A percentile compares a stretch with the other conserved stretches of the same genome.
These are phyloP conservation scores for Lordiphosa stackelbergi DNA, from an alignment of 1,140 invertebrate genomes.

Conservation along the genomic window DNA sequence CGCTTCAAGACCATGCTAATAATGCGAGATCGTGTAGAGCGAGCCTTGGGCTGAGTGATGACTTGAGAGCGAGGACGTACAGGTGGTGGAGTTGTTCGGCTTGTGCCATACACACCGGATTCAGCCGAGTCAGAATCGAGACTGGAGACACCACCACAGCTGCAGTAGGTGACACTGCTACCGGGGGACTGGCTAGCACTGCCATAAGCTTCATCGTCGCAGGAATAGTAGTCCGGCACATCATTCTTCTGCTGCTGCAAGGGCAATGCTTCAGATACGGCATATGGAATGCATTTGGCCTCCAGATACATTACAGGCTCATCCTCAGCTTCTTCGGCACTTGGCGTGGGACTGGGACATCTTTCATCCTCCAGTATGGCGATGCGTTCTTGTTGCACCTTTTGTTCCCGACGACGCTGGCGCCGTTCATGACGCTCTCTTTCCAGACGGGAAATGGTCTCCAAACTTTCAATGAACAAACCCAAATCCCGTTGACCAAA, in stretches of 20 bases:
- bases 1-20: constrained; percentile 58
- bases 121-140: constrained; percentile 45
- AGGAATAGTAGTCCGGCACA: constrained; percentile 29
- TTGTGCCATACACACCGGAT: constrained; percentile 44
- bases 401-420: constrained; percentile 24
- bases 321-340: constrained; percentile 50
- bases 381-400: constrained; percentile 31
- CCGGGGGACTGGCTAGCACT: constrained; percentile 35
- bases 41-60: constrained; percentile 26
- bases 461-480: constrained; percentile 59
- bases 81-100: constrained; percentile 3
- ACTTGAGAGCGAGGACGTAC: constrained; percentile 48
- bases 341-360: constrained; percentile 44
- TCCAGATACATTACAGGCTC: constrained; percentile 52
- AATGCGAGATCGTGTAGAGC: constrained; percentile 53
- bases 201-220: constrained; percentile 58
- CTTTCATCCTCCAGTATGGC: constrained; percentile 26
- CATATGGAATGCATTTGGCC: constrained; percentile 57
- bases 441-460: constrained; percentile 54
- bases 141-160: constrained; percentile 25
- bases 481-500: constrained; percentile 44
- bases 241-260: not conserved
- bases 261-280: constrained; percentile 22
- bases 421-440: constrained; percentile 44
- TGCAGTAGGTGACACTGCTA: constrained; percentile 57